Conservation (phyloP, 2,888 invertebrate genomes). For the Atethmia centrago region DNA sequence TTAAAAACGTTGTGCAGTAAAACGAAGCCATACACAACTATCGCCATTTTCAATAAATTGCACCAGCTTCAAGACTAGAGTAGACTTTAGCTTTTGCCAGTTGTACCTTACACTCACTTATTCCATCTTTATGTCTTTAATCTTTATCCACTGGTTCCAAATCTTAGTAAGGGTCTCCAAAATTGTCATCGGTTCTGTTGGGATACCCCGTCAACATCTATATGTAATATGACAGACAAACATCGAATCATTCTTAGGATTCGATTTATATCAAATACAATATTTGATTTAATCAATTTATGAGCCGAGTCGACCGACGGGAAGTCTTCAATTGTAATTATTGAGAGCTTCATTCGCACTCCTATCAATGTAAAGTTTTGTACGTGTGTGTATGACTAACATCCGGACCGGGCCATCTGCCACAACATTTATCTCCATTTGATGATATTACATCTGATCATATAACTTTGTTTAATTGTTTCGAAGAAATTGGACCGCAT, state of each 20-base stretch:
- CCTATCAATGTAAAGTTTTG: conserved; percentile 73
- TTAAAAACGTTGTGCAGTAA: background rate
- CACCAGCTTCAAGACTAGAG: background rate
- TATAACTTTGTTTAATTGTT: conserved; percentile 53
- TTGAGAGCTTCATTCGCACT: conserved; percentile 82
- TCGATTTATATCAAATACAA: conserved; percentile 62
- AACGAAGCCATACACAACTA: background rate
- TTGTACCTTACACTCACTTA: background rate
- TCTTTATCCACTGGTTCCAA: background rate
- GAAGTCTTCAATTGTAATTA: conserved; percentile 88
- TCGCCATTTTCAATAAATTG: background rate
- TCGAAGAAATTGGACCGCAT: background rate
- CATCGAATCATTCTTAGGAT: conserved; percentile 20
- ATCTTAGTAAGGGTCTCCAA: background rate
- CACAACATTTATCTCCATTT: conserved; percentile 74
- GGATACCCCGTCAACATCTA: background rate
- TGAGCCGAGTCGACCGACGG: conserved; percentile 77
- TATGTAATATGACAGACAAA: background rate
- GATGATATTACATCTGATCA: conserved; percentile 76
- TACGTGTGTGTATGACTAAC: conserved; percentile 82
- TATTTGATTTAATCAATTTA: conserved; percentile 75
- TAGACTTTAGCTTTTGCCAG: background rate
- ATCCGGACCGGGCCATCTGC: conserved; percentile 86
- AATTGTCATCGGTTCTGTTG: no score
- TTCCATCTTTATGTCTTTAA: background rate